Evolutionary conservation across 2,888 invertebrate genomes (phyloP).

Genomic region (Oxytorus armatus): DNA sequence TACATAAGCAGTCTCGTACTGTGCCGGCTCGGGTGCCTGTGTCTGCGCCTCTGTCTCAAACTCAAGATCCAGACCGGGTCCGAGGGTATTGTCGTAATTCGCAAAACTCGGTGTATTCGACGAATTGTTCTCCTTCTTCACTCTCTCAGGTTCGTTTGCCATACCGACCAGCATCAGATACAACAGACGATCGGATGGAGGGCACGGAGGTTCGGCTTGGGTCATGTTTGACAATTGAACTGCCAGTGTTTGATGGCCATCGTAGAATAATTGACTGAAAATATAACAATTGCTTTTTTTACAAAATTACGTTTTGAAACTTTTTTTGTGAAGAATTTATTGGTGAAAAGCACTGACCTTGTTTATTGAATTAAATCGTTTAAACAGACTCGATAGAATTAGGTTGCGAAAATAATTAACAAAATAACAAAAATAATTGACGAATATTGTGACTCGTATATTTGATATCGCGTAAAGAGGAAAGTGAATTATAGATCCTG

Average conservation of each 20-base stretch:
- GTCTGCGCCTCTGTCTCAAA: constrained; percentile 98
- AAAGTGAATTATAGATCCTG: no score
- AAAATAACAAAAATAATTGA: no score
- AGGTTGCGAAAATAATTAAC: no score
- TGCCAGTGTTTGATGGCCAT: constrained; percentile 97
- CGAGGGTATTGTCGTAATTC: constrained; percentile 88
- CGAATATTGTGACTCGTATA: no score
- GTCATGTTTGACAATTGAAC: constrained; percentile 93
- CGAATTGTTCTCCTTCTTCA: constrained; percentile 86
- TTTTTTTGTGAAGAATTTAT: neutral
- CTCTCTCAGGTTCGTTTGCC: constrained; percentile 92
- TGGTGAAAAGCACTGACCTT: neutral
- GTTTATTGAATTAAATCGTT: no score
- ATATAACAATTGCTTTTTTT: constrained; percentile 26
- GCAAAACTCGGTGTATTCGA: constrained; percentile 85
- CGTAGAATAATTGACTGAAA: constrained; percentile 97
- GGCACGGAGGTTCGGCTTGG: constrained; percentile 96
- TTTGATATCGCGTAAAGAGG: no score
- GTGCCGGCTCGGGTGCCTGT: constrained; percentile 97
- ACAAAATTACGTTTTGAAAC: no score
- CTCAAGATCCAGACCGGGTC: constrained; percentile 94
- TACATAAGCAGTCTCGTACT: constrained; percentile 99
- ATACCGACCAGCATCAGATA: constrained; percentile 94
- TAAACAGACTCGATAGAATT: no score
- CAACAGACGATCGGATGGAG: constrained; percentile 96